Base-by-base conservation (phyloP, 2,797 vertebrate species). In the Sphenodon punctatus region DNA sequence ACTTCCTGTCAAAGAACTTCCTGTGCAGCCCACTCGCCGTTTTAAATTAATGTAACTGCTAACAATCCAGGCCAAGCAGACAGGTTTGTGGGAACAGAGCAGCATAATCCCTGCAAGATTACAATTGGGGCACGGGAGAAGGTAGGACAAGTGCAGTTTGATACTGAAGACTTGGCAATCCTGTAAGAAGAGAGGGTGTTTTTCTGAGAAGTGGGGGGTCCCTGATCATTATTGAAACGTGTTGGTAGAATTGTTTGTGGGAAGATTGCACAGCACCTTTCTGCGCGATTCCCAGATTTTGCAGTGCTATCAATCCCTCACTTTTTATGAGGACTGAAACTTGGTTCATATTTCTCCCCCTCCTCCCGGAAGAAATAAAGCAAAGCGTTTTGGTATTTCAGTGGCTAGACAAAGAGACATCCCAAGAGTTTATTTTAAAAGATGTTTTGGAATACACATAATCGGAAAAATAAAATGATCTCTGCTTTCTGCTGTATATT, bases 361-460 rank as follows among this genome's bases (percentile, higher is more conserved):
- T 10, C 10, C 8, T 32, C 55, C 32, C 7, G 53, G 60, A 75
- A 41, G 20, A 87, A 70, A 64, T n/a, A 15, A 45, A 71, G 34
- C 1, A 27, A 81, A 39, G 41, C 75, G 42, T 48, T 89, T 77
- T 70, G 41, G 23, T 79, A 14, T 87, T 90, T 86, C 42, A 80
- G 5, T 90, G 83, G 69, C n/a, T 74, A 72, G 42, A 60, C 56
- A 74, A 75, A 88, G 48, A 12, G 25, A 87, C 74, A 22, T 67
- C 78, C 11, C 30, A 8, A 39, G 42, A 75, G 58, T 75, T 82
- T 13, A 13, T 68, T 70, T 75, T 60, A 53, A 72, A 74, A 70
- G 78, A 78, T 80, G 45, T 63, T 88, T 90, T 36, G 17, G 59
- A 30, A 77, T 66, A 78, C 70, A 19, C 19, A 53, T 75, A 53